phyloP scores from a whole-genome alignment of 1,140 invertebrate genomes.

The Antheraea pernyi region DNA sequence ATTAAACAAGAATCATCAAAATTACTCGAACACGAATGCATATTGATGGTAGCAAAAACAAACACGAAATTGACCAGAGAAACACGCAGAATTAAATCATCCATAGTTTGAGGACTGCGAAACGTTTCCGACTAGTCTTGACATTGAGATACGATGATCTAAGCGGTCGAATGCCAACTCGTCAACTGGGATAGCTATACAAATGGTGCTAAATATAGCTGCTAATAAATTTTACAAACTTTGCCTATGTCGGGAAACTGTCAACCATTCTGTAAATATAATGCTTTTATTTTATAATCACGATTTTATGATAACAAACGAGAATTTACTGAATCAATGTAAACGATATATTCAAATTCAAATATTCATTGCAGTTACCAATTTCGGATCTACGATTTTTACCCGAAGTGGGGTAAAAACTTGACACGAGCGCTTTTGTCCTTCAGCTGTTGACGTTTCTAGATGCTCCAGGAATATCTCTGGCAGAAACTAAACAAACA shows the following conservation, averaged over 20 bases:
- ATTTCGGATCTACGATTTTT: not conserved
- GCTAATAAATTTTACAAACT: conserved; percentile 20
- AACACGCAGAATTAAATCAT: not conserved
- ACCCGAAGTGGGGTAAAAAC: not conserved
- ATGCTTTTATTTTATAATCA: conserved; percentile 7
- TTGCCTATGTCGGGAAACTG: not conserved
- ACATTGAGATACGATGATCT: conserved; percentile 39
- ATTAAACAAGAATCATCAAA: no score
- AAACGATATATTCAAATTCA: not conserved
- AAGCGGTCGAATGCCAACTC: conserved; percentile 18
- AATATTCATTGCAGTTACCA: not conserved
- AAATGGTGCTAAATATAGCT: conserved; percentile 31
- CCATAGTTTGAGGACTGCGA: not conserved
- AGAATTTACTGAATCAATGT: not conserved
- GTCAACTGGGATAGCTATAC: conserved; percentile 35
- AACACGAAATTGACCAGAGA: no score
- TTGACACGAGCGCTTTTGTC: no score
- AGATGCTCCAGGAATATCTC: no score
- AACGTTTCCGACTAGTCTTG: conserved; percentile 23
- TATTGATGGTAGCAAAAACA: no score
- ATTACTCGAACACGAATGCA: no score
- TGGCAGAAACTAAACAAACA: no score
- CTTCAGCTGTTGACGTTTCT: no score
- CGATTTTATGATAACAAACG: conserved; percentile 1
- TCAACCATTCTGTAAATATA: conserved; percentile 3